Conservation (phyloP, 2,888 invertebrate species). For the Criorhina ranunculi region DNA sequence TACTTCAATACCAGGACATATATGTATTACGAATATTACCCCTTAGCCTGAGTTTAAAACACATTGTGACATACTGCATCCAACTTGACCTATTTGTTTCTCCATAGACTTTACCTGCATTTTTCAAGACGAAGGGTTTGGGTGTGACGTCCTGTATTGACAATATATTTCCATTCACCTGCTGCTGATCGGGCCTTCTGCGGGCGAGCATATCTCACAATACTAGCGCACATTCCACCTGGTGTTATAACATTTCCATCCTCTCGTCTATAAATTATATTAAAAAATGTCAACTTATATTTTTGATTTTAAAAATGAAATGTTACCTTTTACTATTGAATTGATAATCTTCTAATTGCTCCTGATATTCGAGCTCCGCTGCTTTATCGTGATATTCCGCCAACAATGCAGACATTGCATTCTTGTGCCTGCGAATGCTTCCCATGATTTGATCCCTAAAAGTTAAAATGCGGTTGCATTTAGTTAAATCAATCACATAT, state of each 20-base stretch:
- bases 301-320: background rate
- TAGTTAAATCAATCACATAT: too few species aligned
- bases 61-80: too few species aligned
- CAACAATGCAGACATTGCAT: constrained; percentile 89
- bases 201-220: constrained; percentile 91
- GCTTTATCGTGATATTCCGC: constrained; percentile 88
- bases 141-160: constrained; percentile 93
- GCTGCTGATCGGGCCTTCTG: constrained; percentile 92
- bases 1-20: too few species aligned
- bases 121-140: constrained; percentile 93
- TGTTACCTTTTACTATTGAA: constrained; percentile 81
- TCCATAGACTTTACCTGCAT: constrained; percentile 85
- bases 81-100: too few species aligned
- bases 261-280: constrained; percentile 86
- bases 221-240: constrained; percentile 92
- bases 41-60: too few species aligned
- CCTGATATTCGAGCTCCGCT: constrained; percentile 84
- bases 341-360: constrained; percentile 82
- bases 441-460: constrained; percentile 88
- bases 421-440: constrained; percentile 88
- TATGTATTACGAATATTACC: too few species aligned
- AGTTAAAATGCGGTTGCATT: too few species aligned
- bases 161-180: constrained; percentile 94
- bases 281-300: background rate
- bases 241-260: constrained; percentile 86